These are phyloP conservation scores for Meleagris gallopavo DNA, from an alignment of 2,113 vertebrate genomes.

Conservation along the genomic window DNA sequence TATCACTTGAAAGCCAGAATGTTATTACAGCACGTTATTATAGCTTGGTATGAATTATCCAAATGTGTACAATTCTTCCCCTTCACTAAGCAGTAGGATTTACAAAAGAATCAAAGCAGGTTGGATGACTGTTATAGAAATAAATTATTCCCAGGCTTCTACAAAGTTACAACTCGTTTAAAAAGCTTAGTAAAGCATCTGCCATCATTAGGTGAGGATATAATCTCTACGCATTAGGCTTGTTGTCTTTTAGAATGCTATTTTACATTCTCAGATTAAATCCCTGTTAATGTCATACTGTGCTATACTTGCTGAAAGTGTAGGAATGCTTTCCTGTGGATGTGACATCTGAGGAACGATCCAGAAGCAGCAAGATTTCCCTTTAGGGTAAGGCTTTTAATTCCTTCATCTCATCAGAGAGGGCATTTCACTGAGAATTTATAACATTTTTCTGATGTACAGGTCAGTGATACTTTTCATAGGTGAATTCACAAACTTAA, in stretches of 20 bases:
- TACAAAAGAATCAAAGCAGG: neutral
- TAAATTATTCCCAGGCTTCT: neutral
- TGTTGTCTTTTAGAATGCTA: neutral
- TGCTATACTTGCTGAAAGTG: neutral
- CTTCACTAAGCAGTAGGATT: neutral
- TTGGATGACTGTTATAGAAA: neutral
- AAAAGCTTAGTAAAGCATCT: neutral
- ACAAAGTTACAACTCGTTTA: neutral
- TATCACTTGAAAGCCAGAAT: neutral
- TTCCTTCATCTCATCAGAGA: neutral
- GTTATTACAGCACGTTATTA: neutral
- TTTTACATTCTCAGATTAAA: neutral
- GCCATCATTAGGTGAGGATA: neutral
- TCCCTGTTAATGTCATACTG: neutral
- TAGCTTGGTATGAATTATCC: neutral
- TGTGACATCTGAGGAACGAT: neutral
- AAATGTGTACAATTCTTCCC: neutral
- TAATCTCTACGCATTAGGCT: neutral
- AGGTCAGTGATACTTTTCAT: neutral
- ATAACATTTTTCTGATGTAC: neutral
- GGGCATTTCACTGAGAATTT: neutral
- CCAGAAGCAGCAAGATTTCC: neutral
- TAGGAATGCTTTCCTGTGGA: neutral
- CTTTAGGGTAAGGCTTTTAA: neutral
- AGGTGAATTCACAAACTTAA: neutral